A percentile compares a stretch with the other conserved stretches of the same genome.
These are phyloP conservation scores for Agapostemon virescens DNA, from an alignment of 2,888 invertebrate genomes.

Conservation along the genomic window DNA sequence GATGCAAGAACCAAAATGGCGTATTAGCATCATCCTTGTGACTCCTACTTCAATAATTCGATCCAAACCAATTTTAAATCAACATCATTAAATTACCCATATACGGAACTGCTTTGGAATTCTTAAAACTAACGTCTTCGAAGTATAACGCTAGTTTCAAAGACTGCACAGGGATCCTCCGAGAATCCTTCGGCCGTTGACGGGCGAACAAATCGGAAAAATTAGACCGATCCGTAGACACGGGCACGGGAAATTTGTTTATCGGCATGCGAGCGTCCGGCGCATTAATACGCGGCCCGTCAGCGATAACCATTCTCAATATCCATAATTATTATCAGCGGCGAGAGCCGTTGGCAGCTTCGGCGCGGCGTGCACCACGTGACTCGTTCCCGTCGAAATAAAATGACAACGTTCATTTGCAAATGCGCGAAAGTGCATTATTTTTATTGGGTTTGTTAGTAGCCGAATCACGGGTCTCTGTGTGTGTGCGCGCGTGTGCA, in stretches of 20 bases:
- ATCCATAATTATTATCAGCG: conserved; percentile 77
- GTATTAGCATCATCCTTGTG: neutral
- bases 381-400: conserved; percentile 70
- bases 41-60: neutral
- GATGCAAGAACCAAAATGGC: neutral
- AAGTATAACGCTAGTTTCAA: neutral
- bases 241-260: conserved; percentile 71
- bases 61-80: too few species aligned
- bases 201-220: conserved; percentile 21
- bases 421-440: conserved; percentile 75
- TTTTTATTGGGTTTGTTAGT: conserved; percentile 76
- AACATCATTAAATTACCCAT: too few species aligned
- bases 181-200: neutral
- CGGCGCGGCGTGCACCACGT: conserved; percentile 50
- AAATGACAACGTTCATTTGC: conserved; percentile 78
- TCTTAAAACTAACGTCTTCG: neutral
- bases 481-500: conserved; percentile 19
- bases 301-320: conserved; percentile 77
- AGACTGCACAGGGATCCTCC: neutral
- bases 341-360: conserved; percentile 63
- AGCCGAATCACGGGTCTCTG: conserved; percentile 60
- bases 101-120: neutral
- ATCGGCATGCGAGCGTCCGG: conserved; percentile 60
- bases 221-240: conserved; percentile 59
- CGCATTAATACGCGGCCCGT: conserved; percentile 74